These are phyloP conservation scores for Panthera uncia DNA, from an alignment of 2,113 vertebrate species.

Conservation along the genomic window DNA sequence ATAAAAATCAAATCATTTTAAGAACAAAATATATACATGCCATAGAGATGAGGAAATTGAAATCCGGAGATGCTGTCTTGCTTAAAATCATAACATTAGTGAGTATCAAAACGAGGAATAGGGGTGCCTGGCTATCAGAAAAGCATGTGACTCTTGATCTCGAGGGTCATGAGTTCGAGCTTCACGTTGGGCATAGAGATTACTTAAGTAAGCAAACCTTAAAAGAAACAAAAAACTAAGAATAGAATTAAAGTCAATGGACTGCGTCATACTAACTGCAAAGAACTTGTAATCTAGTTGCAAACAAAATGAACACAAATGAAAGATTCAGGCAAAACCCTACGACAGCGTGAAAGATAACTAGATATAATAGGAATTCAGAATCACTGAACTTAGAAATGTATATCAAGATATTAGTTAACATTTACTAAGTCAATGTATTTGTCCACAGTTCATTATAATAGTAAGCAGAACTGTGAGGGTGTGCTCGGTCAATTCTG, in stretches of 20 bases:
- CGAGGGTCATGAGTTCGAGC: neutral
- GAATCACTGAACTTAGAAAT: neutral
- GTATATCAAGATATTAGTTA: neutral
- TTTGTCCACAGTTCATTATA: neutral
- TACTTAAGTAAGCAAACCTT: neutral
- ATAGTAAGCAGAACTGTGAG: neutral
- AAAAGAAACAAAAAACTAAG: neutral
- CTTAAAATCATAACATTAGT: neutral
- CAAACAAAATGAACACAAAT: neutral
- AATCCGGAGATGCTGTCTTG: neutral
- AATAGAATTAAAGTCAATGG: neutral
- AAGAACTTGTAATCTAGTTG: neutral
- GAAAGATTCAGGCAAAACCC: neutral
- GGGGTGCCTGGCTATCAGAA: neutral
- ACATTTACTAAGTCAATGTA: conserved; percentile 7
- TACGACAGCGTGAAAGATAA: neutral
- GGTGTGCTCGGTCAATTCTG: neutral
- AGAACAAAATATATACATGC: neutral
- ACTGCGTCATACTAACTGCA: neutral
- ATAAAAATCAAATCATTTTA: neutral
- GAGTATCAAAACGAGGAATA: neutral
- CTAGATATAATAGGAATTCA: neutral
- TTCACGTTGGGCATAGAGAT: neutral
- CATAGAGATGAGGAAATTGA: neutral
- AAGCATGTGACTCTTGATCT: neutral